These are phyloP conservation scores for Calephelis perditalis DNA, from an alignment of 2,888 invertebrate species.

Conservation along the genomic window DNA sequence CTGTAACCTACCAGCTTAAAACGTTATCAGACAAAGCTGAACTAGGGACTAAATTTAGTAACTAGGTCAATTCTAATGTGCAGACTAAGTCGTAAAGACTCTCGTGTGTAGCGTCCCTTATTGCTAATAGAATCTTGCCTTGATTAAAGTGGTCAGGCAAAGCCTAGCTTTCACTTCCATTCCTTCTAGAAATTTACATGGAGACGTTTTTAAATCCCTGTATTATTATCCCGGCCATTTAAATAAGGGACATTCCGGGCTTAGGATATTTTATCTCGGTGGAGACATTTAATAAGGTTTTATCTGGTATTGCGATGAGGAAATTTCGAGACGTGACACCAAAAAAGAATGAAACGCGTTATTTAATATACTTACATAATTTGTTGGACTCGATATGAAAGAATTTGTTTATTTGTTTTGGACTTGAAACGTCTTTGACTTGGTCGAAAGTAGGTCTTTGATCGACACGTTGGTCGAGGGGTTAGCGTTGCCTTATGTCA, in stretches of 20 bases:
- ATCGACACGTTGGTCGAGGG: no score
- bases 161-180: conserved; percentile 31
- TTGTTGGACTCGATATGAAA: no score
- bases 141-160: conserved; percentile 36
- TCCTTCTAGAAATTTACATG: conserved; percentile 24
- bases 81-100: background rate
- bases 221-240: conserved; percentile 22
- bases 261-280: conserved; percentile 5
- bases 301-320: conserved; percentile 2
- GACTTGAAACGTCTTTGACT: no score
- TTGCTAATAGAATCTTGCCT: conserved; percentile 24
- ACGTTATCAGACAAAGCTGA: background rate
- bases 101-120: background rate
- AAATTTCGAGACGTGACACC: conserved; percentile 1
- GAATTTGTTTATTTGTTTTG: no score
- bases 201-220: conserved; percentile 30
- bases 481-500: no score
- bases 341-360: background rate
- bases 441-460: no score
- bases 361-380: no score
- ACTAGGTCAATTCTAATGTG: background rate
- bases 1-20: background rate
- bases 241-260: conserved; percentile 19
- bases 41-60: background rate
- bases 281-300: conserved; percentile 7